Base-by-base conservation (phyloP, 2,113 vertebrate genomes). In the Pachycephala philippinensis region DNA sequence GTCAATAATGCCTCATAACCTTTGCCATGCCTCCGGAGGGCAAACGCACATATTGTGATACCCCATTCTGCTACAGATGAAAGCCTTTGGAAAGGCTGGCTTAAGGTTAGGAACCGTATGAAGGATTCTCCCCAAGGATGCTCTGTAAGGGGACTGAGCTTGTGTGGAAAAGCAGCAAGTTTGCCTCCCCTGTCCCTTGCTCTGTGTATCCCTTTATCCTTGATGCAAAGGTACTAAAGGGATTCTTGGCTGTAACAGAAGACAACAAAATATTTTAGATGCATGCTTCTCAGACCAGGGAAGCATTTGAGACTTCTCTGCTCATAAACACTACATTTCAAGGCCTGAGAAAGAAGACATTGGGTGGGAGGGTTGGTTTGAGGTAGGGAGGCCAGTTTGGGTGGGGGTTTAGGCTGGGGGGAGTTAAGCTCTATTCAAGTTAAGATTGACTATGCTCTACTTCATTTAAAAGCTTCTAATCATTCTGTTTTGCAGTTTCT, bases 1-100 rank as follows among this genome's bases (percentile, higher is more conserved):
- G 97, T 97, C 97, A 98, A 93, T 97, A 97, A 97, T 89, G 85
- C 75, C 89, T 94, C 69, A 91, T 96, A 97, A 97, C 95, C 89
- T 97, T 96, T 97, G 71, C 82, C 75, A n/a, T 68, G 92, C 92
- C 96, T 95, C 88, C 76, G 70, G 96, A 91, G 95, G 94, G 94
- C 87, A 96, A 97, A 95, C 89, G 96, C 91, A 95, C 92, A 52
- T 84, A 97, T 90, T 89, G 59, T 82, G 95, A 88, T 95, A 90
- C 33, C 65, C 76, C 71, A 27, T 94, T 97, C 93, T 86, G 28
- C 89, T 93, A 15, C 31, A 68, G 75, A 94, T 85, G 35, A 97
- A 97, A 98, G 93, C 82, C 93, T 96, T 93, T 79, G 74, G 56
- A 96, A 97, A 97, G 75, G 59, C 54, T 82, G 42, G 40, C 65